Conservation (phyloP, 2,113 vertebrate genomes). For the Pheucticus melanocephalus region DNA sequence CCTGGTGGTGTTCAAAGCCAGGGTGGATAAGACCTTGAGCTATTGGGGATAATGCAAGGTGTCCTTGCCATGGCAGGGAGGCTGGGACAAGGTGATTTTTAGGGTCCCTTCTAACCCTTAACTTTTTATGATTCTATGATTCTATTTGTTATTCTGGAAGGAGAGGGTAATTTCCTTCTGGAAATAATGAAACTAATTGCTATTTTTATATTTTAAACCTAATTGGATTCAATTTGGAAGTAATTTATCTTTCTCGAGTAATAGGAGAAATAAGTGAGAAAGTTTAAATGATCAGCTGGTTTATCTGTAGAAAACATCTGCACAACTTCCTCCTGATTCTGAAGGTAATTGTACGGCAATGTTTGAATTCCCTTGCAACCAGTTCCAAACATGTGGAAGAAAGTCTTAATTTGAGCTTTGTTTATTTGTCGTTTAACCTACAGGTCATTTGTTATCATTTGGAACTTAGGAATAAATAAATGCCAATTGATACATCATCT, state of each 20-base stretch:
- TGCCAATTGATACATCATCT: background rate
- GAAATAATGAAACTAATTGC: background rate
- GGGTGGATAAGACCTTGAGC: background rate
- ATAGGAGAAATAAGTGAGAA: background rate
- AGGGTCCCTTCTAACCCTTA: background rate
- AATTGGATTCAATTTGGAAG: background rate
- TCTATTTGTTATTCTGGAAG: background rate
- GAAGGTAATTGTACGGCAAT: background rate
- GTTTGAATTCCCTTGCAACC: background rate
- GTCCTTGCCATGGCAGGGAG: background rate
- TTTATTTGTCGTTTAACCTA: background rate
- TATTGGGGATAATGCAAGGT: fast-evolving
- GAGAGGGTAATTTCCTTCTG: background rate
- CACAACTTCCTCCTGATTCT: background rate
- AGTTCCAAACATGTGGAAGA: background rate
- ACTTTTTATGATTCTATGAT: background rate
- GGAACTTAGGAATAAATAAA: background rate
- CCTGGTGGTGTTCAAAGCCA: background rate
- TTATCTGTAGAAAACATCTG: background rate
- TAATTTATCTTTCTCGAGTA: background rate
- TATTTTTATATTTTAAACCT: background rate
- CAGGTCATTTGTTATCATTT: background rate
- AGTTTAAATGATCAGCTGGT: background rate
- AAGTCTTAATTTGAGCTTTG: background rate
- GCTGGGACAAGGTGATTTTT: background rate